Percentiles rank a stretch among this genome's conserved stretches.
Conservation (phyloP, 1,140 invertebrate genomes). For the Scaptomyza hsui region DNA sequence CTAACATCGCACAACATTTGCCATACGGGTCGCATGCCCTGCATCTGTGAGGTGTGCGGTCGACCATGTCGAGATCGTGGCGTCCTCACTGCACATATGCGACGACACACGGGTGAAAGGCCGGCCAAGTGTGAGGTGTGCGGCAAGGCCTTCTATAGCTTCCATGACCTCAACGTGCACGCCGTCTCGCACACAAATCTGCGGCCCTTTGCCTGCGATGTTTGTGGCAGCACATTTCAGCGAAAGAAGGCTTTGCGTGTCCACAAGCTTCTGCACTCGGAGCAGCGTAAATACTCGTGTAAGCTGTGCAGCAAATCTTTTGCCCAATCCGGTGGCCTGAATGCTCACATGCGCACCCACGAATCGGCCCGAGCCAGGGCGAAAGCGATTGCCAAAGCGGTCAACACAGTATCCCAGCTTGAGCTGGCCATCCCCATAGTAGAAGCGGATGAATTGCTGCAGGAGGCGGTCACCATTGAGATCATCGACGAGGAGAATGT, state of each 20-base stretch:
- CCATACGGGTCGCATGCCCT: conserved; percentile 72
- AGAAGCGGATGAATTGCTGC: conserved; percentile 13
- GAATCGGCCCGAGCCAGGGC: conserved; percentile 40
- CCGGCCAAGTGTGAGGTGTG: conserved; percentile 88
- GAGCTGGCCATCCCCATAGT: neutral
- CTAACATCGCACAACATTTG: conserved; percentile 73
- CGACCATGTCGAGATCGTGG: conserved; percentile 71
- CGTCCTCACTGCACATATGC: conserved; percentile 88
- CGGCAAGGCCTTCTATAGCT: conserved; percentile 73
- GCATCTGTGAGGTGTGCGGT: conserved; percentile 76
- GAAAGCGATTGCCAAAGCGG: conserved; percentile 21
- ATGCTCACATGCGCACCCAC: conserved; percentile 85
- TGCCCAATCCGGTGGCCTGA: conserved; percentile 86
- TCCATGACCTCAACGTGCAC: conserved; percentile 80
- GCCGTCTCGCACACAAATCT: conserved; percentile 84
- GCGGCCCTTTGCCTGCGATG: conserved; percentile 85
- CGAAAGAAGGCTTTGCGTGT: conserved; percentile 75
- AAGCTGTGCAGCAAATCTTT: conserved; percentile 85
- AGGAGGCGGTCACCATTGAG: conserved; percentile 42
- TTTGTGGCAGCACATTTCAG: conserved; percentile 84
- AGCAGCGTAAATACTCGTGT: conserved; percentile 86
- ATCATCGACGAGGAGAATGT: conserved; percentile 34
- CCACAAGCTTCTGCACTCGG: conserved; percentile 83
- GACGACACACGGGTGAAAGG: conserved; percentile 89
- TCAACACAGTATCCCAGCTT: neutral